Base-by-base conservation (phyloP, 2,113 vertebrate genomes). In the Mus pahari region DNA sequence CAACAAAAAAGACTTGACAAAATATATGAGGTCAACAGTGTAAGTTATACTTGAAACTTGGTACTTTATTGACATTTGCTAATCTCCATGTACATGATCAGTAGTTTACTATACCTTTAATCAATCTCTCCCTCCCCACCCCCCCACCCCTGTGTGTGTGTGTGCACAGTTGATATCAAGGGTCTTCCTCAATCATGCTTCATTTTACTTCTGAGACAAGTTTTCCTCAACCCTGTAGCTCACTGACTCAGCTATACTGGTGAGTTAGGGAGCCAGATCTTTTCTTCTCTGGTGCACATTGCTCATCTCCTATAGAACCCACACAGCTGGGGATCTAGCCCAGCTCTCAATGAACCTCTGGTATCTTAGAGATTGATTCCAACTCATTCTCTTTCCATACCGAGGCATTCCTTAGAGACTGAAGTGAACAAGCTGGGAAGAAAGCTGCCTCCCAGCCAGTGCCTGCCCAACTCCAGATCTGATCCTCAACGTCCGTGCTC, bases 31-130 rank as follows among this genome's bases (percentile, higher is more conserved):
- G 22, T 14, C 20, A 83, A 64, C 3, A 36, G 42, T 12, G 13
- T n/a, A 64, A 71, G 26, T 26, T 78, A 64, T 92, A 90, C 58
- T 92, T 83, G 91, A 11, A 39, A 22, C 81, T 33, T 90, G 87
- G 73, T 17, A 9, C 77, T 79, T 55, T 48, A 89, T 28, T 1
- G 4, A 86, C 31, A 22, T 75, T 75, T 70, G 50, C 50, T 68
- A 92, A 58, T 39, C 36, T 13, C 33, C 58, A 33, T 42, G 7
- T 53, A 77, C 0, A 31, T 53, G 22, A 42, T 70, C 74, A 94
- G 26, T 70, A 90, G 17, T n/a, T 39, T 73, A 39, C 42, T 42
- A 77, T 55, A 36, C 5, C 26, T 50, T 33, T 78, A 20, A 33
- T 33, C 0, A 19, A 19, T 48, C 48, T 7, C 48, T 48, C 48